Evolutionary conservation across 2,888 invertebrate species (phyloP).

Genomic region (Diarsia brunnea): DNA sequence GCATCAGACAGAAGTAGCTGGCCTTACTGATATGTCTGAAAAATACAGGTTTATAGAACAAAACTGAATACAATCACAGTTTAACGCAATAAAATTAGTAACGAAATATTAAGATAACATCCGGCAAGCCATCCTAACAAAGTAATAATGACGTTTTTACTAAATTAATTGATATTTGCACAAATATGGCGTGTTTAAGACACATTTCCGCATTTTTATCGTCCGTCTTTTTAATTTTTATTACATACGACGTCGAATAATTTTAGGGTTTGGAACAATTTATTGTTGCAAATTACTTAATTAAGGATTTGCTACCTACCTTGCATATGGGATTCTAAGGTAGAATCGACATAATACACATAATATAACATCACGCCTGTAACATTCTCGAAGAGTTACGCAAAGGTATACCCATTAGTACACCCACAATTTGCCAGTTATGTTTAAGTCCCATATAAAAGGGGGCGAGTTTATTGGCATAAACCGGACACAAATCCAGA

Average conservation of each 20-base stretch:
- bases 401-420: too few species aligned
- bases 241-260: constrained; percentile 23
- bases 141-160: constrained; percentile 15
- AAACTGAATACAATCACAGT: background rate
- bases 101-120: background rate
- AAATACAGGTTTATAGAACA: background rate
- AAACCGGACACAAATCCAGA: too few species aligned
- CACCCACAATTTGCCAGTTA: too few species aligned
- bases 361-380: too few species aligned
- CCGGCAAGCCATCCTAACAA: background rate
- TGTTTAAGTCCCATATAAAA: too few species aligned
- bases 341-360: too few species aligned
- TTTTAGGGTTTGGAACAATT: constrained; percentile 30
- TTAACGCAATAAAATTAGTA: background rate
- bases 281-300: constrained; percentile 21
- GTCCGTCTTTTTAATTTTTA: constrained; percentile 46
- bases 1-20: background rate
- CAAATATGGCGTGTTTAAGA: constrained; percentile 54
- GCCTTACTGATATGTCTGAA: background rate
- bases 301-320: background rate
- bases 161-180: constrained; percentile 54
- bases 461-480: too few species aligned
- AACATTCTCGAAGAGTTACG: too few species aligned
- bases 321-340: background rate
- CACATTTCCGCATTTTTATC: constrained; percentile 49